These are phyloP conservation scores for Fabriciana adippe DNA, from an alignment of 2,888 invertebrate genomes.

Conservation along the genomic window DNA sequence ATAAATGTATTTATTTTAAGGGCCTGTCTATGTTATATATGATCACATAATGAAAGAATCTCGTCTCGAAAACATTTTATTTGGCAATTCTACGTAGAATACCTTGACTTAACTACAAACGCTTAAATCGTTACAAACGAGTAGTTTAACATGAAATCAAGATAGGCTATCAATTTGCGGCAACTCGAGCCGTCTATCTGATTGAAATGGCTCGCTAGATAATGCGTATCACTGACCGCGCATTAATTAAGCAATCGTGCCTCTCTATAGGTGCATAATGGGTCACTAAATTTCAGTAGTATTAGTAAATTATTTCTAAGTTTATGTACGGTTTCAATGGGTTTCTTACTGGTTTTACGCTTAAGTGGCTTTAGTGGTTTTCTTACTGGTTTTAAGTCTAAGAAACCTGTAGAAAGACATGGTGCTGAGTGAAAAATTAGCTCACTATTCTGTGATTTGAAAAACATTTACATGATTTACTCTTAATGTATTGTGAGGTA, in stretches of 20 bases:
- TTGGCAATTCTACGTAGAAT: background rate
- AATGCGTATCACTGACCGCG: slow-evolving; percentile 31
- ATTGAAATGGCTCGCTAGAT: slow-evolving; percentile 37
- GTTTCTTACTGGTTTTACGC: too few species aligned
- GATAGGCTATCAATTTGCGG: slow-evolving; percentile 22
- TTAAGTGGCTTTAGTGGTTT: too few species aligned
- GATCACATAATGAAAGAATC: background rate
- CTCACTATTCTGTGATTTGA: too few species aligned
- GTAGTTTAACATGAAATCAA: slow-evolving; percentile 18
- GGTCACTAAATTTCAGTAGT: slow-evolving; percentile 14
- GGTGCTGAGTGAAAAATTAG: too few species aligned
- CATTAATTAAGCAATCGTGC: slow-evolving; percentile 33
- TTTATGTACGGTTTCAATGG: background rate
- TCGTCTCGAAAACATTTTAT: background rate
- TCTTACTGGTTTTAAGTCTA: too few species aligned
- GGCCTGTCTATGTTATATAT: background rate
- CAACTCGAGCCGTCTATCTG: slow-evolving; percentile 32
- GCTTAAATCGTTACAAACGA: slow-evolving; percentile 8
- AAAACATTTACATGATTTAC: too few species aligned
- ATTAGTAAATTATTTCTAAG: slow-evolving; percentile 10
- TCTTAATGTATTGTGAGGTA: too few species aligned
- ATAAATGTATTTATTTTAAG: too few species aligned
- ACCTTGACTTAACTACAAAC: slow-evolving; percentile 6
- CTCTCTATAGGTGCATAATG: slow-evolving; percentile 23
- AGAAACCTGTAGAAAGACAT: too few species aligned